Percentiles rank a stretch among this genome's conserved stretches.
Conservation (phyloP, 2,888 invertebrate genomes). For the Eupeodes latifasciatus region DNA sequence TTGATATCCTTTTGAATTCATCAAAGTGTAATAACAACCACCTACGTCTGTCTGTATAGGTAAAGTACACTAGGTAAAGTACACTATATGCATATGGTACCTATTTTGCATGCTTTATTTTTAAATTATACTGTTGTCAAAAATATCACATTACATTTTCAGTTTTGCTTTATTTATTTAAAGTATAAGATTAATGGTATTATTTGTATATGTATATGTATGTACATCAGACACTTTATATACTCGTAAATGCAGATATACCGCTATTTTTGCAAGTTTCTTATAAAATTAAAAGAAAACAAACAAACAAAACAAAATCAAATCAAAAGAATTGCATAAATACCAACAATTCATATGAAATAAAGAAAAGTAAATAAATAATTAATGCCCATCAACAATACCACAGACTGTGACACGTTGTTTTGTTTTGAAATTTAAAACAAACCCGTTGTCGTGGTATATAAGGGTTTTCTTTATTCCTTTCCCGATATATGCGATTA, state of each 20-base stretch:
- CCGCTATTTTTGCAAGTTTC: not conserved
- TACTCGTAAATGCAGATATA: not conserved
- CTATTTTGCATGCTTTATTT: not conserved
- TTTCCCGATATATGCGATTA: not conserved
- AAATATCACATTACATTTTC: conserved; percentile 27
- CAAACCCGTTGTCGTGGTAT: not conserved
- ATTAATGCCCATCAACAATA: conserved; percentile 4
- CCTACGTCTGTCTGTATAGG: not conserved
- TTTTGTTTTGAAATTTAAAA: conserved; percentile 37
- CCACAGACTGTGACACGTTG: conserved; percentile 1
- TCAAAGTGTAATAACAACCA: conserved; percentile 5
- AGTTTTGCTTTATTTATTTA: not conserved
- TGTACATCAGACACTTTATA: not conserved
- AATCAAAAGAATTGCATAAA: conserved; percentile 29
- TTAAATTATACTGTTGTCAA: not conserved
- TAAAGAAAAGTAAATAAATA: conserved; percentile 21
- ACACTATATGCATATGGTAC: not conserved
- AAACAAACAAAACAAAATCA: conserved; percentile 20
- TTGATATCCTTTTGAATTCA: conserved; percentile 17
- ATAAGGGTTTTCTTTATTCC: conserved; percentile 14
- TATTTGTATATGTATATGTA: not conserved
- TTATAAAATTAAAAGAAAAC: not conserved
- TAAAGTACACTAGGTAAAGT: not conserved
- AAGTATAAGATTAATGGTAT: conserved; percentile 2
- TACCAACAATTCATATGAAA: conserved; percentile 6